Base-by-base conservation (phyloP, 2,797 vertebrate genomes). In the Pitangus sulphuratus region DNA sequence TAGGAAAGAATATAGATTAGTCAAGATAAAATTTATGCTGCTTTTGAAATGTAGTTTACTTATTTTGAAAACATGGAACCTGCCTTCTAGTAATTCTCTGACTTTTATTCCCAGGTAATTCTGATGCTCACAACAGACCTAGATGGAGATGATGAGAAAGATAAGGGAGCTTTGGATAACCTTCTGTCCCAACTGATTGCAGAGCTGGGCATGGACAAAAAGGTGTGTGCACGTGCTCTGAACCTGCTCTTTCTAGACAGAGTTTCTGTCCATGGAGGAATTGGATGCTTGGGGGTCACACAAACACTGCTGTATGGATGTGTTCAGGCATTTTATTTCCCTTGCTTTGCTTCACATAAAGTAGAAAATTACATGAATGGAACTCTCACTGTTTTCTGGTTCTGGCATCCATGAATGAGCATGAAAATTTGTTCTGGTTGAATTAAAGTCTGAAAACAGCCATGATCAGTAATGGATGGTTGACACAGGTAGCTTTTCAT, bases 91-190 rank as follows among this genome's bases (percentile, higher is more conserved):
- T 69, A 24, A 54, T 44, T 65, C 22, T 79, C 44, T 84, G 15
- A 22, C 84, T 84, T 68, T 45, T 69, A 1, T 85, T 87, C 66
- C 42, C 88, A 98, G 98, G 99, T 99, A 84, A 98, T 99, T 86
- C 98, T 99, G 87, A 99, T 99, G 99, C 98, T 99, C 84, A 99
- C 99, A 39, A 99, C 99, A 72, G 99, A 99, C 96, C 98, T 99
- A 37, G 99, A 99, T 90, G 99, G 99, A 31, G 99, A 99, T 58
- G 99, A 99, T 70, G 99, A 99, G 96, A 99, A 99, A 91, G 99
- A 99, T 95, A 99, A 99, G 91, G 99, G 99, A 3, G 99, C 99
- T 68, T 97, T 99, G 76, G 99, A 99, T 93, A 99, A 99, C 84
- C 98, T 99, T 8, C 98, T 99, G 4, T 98, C 99, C 51, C 99